Evolutionary conservation across 2,888 invertebrate genomes (phyloP), one percentile per base, ranked within the genome.

Genomic region (Trissolcus brochymenae): DNA sequence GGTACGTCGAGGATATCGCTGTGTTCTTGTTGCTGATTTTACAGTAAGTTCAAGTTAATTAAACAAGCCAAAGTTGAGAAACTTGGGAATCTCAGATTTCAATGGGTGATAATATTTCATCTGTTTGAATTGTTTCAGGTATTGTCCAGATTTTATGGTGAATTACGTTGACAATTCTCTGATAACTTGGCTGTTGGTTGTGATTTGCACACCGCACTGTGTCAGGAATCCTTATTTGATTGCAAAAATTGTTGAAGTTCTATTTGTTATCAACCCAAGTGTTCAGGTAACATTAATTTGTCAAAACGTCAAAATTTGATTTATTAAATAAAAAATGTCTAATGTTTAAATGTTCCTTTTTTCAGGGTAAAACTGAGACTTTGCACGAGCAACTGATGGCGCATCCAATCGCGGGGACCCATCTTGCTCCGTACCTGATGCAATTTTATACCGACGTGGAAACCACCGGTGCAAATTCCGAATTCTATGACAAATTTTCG

Each of bases 401-500:
- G 80, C 97, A 98, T 88, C 95, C 95, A 62, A 91, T 97, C 78
- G 94, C 96, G 6, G 94, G 95, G 84, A 93, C 93, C 2, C 92
- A 93, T 73, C 91, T 99, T 74, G 96, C 98, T 0, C 95, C 96
- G 81, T 94, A 95, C 16, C 91, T 99, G 46, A 98, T 99, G 97
- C 96, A 96, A 90, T 99, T 99, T 91, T 99, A 99, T 90, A 97
- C 98, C 83, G 98, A 98, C 85, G 96, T 98, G 67, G 99, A 99
- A 91, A 96, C 96, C 11, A 99, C 98, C 9, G 99, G 99, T 9
- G 96, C 98, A 82, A 97, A 96, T 90, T 97, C 97, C 41, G 99
- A 99, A 90, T 99, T 99, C 90, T 99, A 98, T 87, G 99, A 99
- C 90, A 99, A 99, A 90, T 99, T 99, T 90, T 97, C 97, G 11